Evolutionary conservation across 2,113 vertebrate species (phyloP).

Genomic region (Eudorcas thomsonii): DNA sequence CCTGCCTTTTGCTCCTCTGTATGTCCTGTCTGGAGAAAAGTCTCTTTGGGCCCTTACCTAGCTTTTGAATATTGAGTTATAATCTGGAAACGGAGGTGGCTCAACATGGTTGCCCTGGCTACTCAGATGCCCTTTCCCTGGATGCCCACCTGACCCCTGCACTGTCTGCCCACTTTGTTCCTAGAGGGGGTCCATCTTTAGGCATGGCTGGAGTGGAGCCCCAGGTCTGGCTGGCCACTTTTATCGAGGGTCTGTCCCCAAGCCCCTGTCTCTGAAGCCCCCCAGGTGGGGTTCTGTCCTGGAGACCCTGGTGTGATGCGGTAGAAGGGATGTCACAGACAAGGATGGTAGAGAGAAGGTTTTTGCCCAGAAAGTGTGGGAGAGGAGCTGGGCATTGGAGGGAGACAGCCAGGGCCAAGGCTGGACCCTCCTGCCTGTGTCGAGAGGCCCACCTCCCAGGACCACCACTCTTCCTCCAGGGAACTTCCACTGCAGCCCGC

Average conservation of each 20-base stretch:
- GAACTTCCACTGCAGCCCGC: fast-evolving
- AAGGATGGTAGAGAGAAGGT: fast-evolving
- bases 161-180: neutral
- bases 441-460: fast-evolving
- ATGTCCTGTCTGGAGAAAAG: neutral
- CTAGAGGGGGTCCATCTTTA: fast-evolving
- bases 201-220: fast-evolving
- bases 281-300: neutral
- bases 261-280: too few relatives aligned
- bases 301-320: too few relatives aligned
- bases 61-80: neutral
- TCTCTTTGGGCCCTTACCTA: neutral
- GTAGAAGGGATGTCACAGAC: neutral
- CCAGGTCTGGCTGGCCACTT: neutral
- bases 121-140: neutral
- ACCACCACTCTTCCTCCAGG: fast-evolving
- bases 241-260: fast-evolving
- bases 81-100: fast-evolving
- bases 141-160: fast-evolving
- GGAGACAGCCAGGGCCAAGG: neutral
- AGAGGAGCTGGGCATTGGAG: fast-evolving
- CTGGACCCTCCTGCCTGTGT: fast-evolving
- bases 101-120: neutral
- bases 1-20: neutral
- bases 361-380: neutral